Conservation (phyloP, 2,888 invertebrate species). For the Mallateleia sp. region DNA sequence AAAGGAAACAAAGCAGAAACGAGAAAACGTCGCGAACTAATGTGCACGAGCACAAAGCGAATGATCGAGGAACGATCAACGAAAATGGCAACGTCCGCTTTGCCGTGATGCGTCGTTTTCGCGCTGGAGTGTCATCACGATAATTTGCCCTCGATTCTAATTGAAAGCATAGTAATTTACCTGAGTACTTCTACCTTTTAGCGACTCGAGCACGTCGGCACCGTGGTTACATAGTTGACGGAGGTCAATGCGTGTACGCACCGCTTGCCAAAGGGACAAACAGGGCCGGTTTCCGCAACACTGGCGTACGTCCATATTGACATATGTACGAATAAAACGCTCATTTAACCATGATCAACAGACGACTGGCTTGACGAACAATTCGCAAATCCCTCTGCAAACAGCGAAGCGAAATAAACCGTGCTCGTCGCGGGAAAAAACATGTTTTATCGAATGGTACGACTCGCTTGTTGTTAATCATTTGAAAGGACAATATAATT, state of each 20-base stretch:
- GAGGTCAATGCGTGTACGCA: slow-evolving; percentile 83
- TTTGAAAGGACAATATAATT: slow-evolving; percentile 46
- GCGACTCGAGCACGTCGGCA: slow-evolving; percentile 73
- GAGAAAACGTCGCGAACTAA: slow-evolving; percentile 27
- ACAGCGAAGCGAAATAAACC: slow-evolving; percentile 53
- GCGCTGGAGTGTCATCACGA: slow-evolving; percentile 79
- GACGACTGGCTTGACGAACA: slow-evolving; percentile 68
- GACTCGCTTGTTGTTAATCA: slow-evolving; percentile 41
- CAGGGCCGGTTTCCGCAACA: slow-evolving; percentile 61
- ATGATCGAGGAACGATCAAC: slow-evolving; percentile 67
- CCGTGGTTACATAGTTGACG: slow-evolving; percentile 80
- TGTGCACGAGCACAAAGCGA: slow-evolving; percentile 28
- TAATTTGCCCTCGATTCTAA: slow-evolving; percentile 86
- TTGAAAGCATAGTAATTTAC: slow-evolving; percentile 87
- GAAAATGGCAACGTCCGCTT: slow-evolving; percentile 65
- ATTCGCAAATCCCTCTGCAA: slow-evolving; percentile 64
- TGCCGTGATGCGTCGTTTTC: slow-evolving; percentile 58
- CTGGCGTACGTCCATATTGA: slow-evolving; percentile 65
- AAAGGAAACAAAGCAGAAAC: slow-evolving; percentile 42
- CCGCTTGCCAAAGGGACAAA: slow-evolving; percentile 74
- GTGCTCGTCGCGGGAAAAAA: slow-evolving; percentile 26
- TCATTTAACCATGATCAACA: slow-evolving; percentile 73
- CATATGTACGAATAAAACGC: slow-evolving; percentile 74
- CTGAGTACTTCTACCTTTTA: slow-evolving; percentile 84
- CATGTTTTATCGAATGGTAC: slow-evolving; percentile 20